These are phyloP conservation scores for Lagenorhynchus albirostris DNA, from an alignment of 2,113 vertebrate genomes.

Conservation along the genomic window DNA sequence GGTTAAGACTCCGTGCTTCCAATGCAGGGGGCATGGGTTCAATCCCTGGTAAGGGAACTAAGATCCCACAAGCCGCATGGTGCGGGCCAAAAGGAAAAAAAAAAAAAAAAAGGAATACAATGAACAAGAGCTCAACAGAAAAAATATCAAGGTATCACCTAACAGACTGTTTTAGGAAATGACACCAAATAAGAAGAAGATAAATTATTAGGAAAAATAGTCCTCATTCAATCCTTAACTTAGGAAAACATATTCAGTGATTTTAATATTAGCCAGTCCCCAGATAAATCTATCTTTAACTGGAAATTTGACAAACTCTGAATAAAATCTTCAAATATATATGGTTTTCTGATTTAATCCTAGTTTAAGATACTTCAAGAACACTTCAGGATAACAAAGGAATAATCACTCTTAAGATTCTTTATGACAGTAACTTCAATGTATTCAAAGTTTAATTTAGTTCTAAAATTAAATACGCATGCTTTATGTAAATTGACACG, in stretches of 20 bases:
- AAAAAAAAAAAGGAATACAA: neutral
- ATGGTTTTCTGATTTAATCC: neutral
- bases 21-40: no score
- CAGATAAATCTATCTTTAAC: neutral
- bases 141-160: neutral
- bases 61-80: no score
- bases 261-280: neutral
- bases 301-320: neutral
- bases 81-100: no score
- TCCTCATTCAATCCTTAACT: neutral
- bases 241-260: neutral
- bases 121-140: neutral
- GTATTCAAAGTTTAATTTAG: neutral
- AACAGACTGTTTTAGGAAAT: neutral
- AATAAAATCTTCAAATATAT: slow-evolving; percentile 5
- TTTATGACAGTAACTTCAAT: neutral
- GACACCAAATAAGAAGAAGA: neutral
- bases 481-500: neutral
- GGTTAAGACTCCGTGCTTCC: no score
- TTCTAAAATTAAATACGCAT: slow-evolving; percentile 30
- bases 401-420: neutral
- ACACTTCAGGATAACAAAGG: neutral
- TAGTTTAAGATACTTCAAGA: neutral
- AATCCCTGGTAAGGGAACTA: no score
- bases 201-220: neutral